phyloP scores from a whole-genome alignment of 2,113 vertebrate species.

The Hassar affinis region DNA sequence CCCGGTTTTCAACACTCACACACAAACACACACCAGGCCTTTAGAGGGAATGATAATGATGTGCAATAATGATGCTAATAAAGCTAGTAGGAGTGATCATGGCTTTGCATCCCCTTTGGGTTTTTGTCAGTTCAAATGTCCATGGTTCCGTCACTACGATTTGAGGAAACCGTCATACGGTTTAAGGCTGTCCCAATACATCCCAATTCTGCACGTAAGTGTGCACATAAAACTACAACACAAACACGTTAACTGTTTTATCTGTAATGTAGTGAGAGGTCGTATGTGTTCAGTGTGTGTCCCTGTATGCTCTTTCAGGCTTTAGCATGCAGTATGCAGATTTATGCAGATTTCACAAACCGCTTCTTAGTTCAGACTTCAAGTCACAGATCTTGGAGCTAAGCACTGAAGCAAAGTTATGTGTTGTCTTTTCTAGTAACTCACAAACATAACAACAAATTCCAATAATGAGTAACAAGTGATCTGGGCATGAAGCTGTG shows the following conservation, averaged over 20 bases:
- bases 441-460: slow-evolving; percentile 45
- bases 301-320: not conserved
- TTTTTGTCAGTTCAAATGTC: not conserved
- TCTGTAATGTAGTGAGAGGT: not conserved
- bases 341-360: not conserved
- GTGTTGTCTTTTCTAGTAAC: not conserved
- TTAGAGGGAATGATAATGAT: slow-evolving; percentile 41
- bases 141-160: not conserved
- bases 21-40: slow-evolving; percentile 48
- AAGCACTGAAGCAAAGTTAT: not conserved
- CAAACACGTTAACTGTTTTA: not conserved
- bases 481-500: slow-evolving; percentile 18
- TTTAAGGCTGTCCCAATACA: not conserved
- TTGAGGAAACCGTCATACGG: too few species aligned
- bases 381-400: not conserved
- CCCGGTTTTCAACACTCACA: slow-evolving; percentile 63
- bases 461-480: slow-evolving; percentile 42
- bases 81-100: slow-evolving; percentile 52
- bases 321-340: not conserved
- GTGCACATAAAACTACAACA: not conserved
- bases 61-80: slow-evolving; percentile 45
- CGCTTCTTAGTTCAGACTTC: not conserved
- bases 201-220: too few species aligned
- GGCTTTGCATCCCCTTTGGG: not conserved
- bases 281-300: not conserved